Conservation (phyloP, 2,888 invertebrate genomes). For the Leptothorax acervorum region DNA sequence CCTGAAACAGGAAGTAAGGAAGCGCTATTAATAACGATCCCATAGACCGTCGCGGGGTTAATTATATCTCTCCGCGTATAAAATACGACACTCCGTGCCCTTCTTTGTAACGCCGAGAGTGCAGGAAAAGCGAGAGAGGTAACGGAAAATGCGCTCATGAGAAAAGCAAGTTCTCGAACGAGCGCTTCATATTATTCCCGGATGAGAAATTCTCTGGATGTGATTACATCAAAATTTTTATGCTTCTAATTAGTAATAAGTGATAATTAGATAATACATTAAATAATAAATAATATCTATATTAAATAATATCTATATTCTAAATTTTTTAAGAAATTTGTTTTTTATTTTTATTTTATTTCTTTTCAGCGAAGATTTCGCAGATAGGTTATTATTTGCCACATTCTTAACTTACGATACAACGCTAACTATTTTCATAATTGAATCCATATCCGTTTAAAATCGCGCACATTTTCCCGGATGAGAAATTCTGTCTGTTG, state of each 20-base stretch:
- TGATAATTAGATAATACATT: not conserved
- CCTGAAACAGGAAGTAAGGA: constrained; percentile 88
- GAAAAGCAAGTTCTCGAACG: constrained; percentile 31
- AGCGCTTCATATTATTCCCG: not conserved
- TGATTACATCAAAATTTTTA: constrained; percentile 7
- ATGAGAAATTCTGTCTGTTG: not conserved
- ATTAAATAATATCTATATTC: no score
- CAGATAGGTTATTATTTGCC: not conserved
- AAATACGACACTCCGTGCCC: constrained; percentile 36
- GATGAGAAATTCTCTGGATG: not conserved
- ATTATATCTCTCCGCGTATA: constrained; percentile 43
- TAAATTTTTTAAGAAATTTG: not conserved
- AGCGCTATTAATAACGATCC: constrained; percentile 51
- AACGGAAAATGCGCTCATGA: constrained; percentile 33
- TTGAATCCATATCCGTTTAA: no score
- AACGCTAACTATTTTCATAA: no score
- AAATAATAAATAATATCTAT: no score
- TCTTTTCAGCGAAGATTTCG: not conserved
- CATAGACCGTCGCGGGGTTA: constrained; percentile 38
- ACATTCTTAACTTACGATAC: not conserved
- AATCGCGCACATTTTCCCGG: not conserved
- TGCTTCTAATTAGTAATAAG: not conserved
- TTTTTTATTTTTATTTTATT: not conserved
- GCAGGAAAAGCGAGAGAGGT: constrained; percentile 35
- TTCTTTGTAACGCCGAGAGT: constrained; percentile 39